Evolutionary conservation across 2,797 vertebrate genomes (phyloP), one percentile per base, ranked within the genome.

Genomic region (Sciaenops ocellatus): DNA sequence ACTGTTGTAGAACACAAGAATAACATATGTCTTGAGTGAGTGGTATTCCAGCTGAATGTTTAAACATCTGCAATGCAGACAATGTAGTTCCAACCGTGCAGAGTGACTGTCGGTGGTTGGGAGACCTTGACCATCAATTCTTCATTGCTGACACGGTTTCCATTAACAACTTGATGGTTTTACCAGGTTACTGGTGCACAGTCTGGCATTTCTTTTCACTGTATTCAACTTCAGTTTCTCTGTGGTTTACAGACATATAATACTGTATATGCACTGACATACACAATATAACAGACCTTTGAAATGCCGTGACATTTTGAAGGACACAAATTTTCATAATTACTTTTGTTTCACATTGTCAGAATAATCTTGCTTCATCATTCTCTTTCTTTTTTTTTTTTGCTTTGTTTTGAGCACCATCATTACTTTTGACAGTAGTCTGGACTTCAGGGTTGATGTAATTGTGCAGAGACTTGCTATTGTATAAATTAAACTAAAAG

Each of bases 181-280:
- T 94, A 92, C 85, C 90, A 91, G 86, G 74, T 75, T 60, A 52
- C 69, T 62, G 84, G 66, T 66, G 73, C 76, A 59, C 22, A 60
- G 60, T 88, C 70, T 78, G 48, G 34, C 28, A 69, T 65, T 46
- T 82, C 69, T 46, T 61, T 22, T 71, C 69, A 61, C 10, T 50
- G 34, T 34, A 70, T 24, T 72, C 46, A 42, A 63, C 76, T 52
- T 63, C 22, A 66, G 18, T 50, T 65, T 78, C 12, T 57, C 84
- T 73, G 54, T 73, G 38, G 66, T 64, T 69, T 63, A 46, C 24
- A n/a, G 30, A 59, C 17, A 51, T 56, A 54, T n/a, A 70, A 26
- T 6, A n/a, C 12, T 28, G 17, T 17, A 70, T 50, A 54, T 65
- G 44, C 51, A 59, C 12, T 28, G 44, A 80, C 24, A 78, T 16